Percentiles rank a stretch among this genome's conserved stretches.
These are phyloP conservation scores for Erynnis tages DNA, from an alignment of 2,888 invertebrate species.

Conservation along the genomic window DNA sequence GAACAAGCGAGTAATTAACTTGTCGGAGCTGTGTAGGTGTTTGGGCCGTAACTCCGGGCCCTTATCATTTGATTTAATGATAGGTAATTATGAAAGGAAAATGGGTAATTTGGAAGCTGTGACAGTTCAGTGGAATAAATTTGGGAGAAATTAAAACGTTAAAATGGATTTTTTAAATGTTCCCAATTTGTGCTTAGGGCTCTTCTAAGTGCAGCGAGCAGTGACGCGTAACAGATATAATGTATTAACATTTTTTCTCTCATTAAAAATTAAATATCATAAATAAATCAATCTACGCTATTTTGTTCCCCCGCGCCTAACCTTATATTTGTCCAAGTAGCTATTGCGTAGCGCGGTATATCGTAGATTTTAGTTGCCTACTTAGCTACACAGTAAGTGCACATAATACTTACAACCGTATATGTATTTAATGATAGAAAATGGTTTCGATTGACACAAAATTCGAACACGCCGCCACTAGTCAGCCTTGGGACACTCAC, in stretches of 20 bases:
- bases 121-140: no score
- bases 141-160: no score
- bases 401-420: not conserved
- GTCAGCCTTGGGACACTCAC: constrained; percentile 43
- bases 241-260: no score
- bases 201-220: no score
- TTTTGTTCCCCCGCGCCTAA: no score
- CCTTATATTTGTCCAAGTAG: no score
- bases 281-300: no score
- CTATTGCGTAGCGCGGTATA: no score
- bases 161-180: no score
- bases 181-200: no score
- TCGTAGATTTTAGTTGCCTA: not conserved
- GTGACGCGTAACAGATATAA: no score
- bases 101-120: not conserved
- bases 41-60: not conserved
- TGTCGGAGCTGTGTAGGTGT: constrained; percentile 4
- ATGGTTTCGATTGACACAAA: constrained; percentile 32
- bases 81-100: not conserved
- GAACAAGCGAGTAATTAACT: constrained; percentile 12
- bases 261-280: no score
- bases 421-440: constrained; percentile 32
- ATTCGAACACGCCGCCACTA: constrained; percentile 32
- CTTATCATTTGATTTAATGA: constrained; percentile 21
- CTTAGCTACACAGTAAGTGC: not conserved